These are phyloP conservation scores for Cataglyphis hispanica DNA, from an alignment of 1,140 invertebrate genomes.

Conservation along the genomic window DNA sequence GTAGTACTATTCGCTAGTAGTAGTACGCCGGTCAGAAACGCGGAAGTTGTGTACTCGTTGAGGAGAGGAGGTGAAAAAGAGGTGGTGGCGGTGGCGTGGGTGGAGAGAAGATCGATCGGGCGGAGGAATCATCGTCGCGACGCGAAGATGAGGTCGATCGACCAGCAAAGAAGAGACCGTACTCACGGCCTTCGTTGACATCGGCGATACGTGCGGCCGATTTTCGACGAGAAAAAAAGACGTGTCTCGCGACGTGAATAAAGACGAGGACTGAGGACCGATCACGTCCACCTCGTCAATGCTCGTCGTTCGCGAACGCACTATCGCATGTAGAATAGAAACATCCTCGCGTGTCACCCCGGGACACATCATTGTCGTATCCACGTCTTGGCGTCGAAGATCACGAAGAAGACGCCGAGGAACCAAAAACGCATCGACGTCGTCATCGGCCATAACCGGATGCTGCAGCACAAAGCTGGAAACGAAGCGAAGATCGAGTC, in stretches of 20 bases:
- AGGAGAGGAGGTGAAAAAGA: constrained; percentile 23
- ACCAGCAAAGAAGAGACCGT: constrained; percentile 40
- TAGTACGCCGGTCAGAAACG: constrained; percentile 45
- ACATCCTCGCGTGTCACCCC: background rate
- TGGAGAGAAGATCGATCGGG: constrained; percentile 45
- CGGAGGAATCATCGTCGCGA: constrained; percentile 60
- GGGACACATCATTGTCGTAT: background rate
- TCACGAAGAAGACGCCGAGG: constrained; percentile 11
- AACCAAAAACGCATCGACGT: background rate
- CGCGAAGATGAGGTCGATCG: constrained; percentile 58
- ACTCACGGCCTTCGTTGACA: constrained; percentile 33
- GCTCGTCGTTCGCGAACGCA: constrained; percentile 46
- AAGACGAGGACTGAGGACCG: background rate
- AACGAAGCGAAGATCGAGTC: constrained; percentile 33
- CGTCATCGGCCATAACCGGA: constrained; percentile 28
- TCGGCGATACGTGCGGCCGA: background rate
- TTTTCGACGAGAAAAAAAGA: background rate
- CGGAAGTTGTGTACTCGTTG: constrained; percentile 47
- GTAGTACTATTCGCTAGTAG: constrained; percentile 59
- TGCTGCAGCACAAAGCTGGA: constrained; percentile 36
- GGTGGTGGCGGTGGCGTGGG: background rate
- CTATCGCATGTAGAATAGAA: constrained; percentile 69
- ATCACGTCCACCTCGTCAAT: constrained; percentile 66
- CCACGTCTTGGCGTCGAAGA: constrained; percentile 17
- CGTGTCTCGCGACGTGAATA: background rate